Evolutionary conservation across 2,888 invertebrate species (phyloP), one percentile per base, ranked within the genome.

Genomic region (Drosophila merina): DNA sequence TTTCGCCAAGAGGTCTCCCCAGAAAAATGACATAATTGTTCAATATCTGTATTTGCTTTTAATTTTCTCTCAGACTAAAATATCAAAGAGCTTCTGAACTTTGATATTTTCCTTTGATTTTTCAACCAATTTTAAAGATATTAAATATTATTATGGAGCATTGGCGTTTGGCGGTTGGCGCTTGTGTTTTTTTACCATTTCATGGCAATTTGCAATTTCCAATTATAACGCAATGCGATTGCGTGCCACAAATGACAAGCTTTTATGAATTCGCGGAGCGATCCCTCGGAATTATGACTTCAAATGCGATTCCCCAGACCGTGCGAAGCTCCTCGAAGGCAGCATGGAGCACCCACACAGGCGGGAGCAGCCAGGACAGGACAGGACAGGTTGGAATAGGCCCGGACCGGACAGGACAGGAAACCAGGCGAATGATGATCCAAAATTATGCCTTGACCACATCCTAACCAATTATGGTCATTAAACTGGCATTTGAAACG

Each of bases 171-270:
- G 20, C 20, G 20, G 1, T 20, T 20, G 33, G 12, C 50, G 54
- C 59, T 38, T 38, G n/a, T 45, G 12, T 33, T 38, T 28, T 30
- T 30, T 63, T 30, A 51, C 58, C 42, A 47, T 63, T 63, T 76
- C 64, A 73, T 55, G 60, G 80, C 70, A 79, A 85, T 77, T 81
- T 79, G 71, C 84, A 80, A 80, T 80, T 80, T 74, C 79, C 82
- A 81, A 85, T 85, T 81, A 81, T 82, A 82, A 82, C 74, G 85
- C 81, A 82, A 72, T 73, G 63, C 76, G 77, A 77, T 86, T 86
- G 86, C 86, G 84, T 84, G 86, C 86, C 82, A 75, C 70, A 84
- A 84, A 84, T 84, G 82, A 84, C 86, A 82, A 79, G 77, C 82
- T 81, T 72, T 81, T 79, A 86, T 82, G 74, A 74, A 81, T 76